phyloP scores from a whole-genome alignment of 1,140 invertebrate species.

The Hypothenemus hampei region DNA sequence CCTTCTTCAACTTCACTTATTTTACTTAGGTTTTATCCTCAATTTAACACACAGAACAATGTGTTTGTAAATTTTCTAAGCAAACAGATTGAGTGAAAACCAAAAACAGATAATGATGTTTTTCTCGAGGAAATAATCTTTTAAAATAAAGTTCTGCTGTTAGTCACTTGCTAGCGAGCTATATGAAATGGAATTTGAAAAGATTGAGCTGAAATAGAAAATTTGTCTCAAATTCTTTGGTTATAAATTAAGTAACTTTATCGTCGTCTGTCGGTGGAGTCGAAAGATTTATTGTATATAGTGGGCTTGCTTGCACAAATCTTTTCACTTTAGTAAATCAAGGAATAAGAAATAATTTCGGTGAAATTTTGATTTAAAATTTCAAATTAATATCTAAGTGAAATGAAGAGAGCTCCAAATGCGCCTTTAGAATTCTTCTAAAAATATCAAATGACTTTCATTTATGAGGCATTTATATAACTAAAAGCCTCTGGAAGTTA shows the following conservation, averaged over 20 bases:
- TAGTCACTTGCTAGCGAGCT: too few relatives aligned
- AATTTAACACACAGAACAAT: too few relatives aligned
- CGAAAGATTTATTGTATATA: conserved; percentile 2
- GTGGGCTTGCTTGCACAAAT: background rate
- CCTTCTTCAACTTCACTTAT: too few relatives aligned
- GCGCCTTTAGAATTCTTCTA: background rate
- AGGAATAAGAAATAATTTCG: background rate
- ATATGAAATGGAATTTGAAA: too few relatives aligned
- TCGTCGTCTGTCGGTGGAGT: background rate
- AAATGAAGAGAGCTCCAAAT: background rate
- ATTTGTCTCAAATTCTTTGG: background rate
- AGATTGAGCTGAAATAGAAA: too few relatives aligned
- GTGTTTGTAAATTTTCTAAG: too few relatives aligned
- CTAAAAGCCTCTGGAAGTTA: conserved; percentile 5
- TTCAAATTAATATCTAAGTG: background rate
- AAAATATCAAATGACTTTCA: background rate
- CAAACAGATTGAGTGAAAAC: too few relatives aligned
- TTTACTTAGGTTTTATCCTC: too few relatives aligned
- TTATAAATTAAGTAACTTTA: conserved; percentile 6
- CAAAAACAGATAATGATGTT: too few relatives aligned
- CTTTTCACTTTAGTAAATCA: background rate
- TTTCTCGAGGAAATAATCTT: too few relatives aligned
- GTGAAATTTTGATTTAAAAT: background rate
- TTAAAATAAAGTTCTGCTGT: too few relatives aligned
- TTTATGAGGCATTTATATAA: conserved; percentile 13